Conservation (phyloP, 2,113 vertebrate species). For the Ctenomys sociabilis region DNA sequence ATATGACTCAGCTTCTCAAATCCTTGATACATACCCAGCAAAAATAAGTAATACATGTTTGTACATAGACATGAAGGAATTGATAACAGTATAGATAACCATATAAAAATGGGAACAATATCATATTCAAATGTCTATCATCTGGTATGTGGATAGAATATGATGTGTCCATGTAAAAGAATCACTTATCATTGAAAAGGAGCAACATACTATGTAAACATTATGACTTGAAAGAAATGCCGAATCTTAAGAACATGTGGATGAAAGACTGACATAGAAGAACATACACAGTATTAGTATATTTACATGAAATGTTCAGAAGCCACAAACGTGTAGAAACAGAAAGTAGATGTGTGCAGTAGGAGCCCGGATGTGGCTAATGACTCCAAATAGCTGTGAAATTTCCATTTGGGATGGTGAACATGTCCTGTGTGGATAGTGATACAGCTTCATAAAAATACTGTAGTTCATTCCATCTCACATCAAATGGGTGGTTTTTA, state of each 20-base stretch:
- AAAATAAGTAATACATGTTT: background rate
- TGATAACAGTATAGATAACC: background rate
- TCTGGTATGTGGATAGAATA: background rate
- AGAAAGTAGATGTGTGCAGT: background rate
- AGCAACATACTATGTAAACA: background rate
- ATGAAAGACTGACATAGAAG: background rate
- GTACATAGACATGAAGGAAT: constrained; percentile 1
- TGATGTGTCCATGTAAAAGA: background rate
- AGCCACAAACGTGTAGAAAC: background rate
- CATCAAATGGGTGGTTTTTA: background rate
- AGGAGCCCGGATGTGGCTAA: background rate
- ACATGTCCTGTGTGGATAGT: background rate
- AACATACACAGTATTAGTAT: background rate
- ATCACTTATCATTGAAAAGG: background rate
- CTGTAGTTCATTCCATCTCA: background rate
- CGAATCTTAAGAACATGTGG: background rate
- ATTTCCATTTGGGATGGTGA: background rate
- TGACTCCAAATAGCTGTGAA: background rate
- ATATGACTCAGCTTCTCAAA: background rate
- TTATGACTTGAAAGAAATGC: background rate
- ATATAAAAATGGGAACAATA: background rate
- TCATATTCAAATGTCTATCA: background rate
- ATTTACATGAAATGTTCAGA: background rate
- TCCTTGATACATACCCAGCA: background rate
- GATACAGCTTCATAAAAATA: background rate